Evolutionary conservation across 2,113 vertebrate species (phyloP), one percentile per base, ranked within the genome.

Genomic region (Crotalus helleri): DNA sequence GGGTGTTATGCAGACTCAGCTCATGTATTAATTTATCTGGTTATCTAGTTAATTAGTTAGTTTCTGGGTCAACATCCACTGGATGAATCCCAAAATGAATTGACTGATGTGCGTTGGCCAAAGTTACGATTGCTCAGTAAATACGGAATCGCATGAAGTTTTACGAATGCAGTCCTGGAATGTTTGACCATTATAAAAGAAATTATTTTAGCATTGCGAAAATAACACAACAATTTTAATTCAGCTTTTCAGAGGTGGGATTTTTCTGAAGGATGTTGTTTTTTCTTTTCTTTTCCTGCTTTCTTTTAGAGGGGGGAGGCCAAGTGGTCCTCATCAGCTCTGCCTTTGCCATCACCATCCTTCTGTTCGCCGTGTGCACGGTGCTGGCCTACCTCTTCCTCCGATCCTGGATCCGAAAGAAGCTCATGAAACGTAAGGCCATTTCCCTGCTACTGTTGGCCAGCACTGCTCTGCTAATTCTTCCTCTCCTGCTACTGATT

Each of bases 371-470:
- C 69, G 0, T 95, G 10, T 6, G 96, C 33, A 55, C 96, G 33
- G 15, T 97, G 0, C 1, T 93, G 15, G 33, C n/a, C 0, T 95
- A 85, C 0, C 0, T 96, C 29, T 96, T 94, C 19, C 86, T 94
- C 13, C 33, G 39, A 7, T 74, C 93, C 21, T 94, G 92, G 92
- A 87, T 95, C 91, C 94, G 94, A n/a, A 96, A 96, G 96, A 97
- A 96, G 57, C 94, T 97, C 81, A 96, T 96, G 58, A 97, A 96
- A 96, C 94, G 98, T 98, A 98, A 98, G 98, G 89, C 24, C 57
- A 3, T 4, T 6, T 1, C 0, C 4, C 51, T 29, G 12, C 4
- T 29, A 5, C 8, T 11, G 7, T 1, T 53, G 24, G 15, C 53
- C 7, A 17, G 3, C 4, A 6, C 3, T 15, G 10, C 9, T 33